Evolutionary conservation across 2,113 vertebrate genomes (phyloP).

Genomic region (Pardalotus punctatus): DNA sequence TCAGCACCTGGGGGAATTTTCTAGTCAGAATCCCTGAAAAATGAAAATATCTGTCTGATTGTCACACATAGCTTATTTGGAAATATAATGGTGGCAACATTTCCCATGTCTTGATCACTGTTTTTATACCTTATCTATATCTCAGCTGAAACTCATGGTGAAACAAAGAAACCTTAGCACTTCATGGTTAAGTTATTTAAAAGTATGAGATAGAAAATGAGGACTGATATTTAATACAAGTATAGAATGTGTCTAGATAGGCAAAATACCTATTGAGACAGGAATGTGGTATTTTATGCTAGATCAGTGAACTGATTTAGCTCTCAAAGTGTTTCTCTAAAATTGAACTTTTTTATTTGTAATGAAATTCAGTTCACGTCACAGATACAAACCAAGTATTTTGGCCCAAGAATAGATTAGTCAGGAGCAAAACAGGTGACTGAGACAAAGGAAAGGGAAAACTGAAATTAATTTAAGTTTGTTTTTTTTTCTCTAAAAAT

Average conservation of each 20-base stretch:
- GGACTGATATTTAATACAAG: neutral
- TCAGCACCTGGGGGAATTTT: neutral
- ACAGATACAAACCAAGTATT: neutral
- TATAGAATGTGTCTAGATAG: neutral
- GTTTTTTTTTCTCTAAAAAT: neutral
- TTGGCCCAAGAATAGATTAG: neutral
- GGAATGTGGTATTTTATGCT: neutral
- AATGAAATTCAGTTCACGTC: neutral
- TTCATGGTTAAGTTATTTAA: neutral
- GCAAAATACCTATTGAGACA: neutral
- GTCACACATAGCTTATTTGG: neutral
- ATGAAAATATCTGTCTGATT: neutral
- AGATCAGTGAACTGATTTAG: neutral
- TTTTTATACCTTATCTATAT: neutral
- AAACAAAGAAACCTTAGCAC: neutral
- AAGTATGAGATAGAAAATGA: neutral
- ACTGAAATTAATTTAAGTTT: neutral
- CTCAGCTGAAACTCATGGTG: neutral
- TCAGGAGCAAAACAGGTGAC: neutral
- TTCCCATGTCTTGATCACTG: neutral
- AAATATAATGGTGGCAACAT: neutral
- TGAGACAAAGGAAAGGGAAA: neutral
- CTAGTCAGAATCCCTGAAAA: neutral
- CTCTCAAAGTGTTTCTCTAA: neutral
- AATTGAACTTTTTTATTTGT: neutral